phyloP scores from a whole-genome alignment of 2,888 invertebrate species.

The Drosophila phalerata region DNA sequence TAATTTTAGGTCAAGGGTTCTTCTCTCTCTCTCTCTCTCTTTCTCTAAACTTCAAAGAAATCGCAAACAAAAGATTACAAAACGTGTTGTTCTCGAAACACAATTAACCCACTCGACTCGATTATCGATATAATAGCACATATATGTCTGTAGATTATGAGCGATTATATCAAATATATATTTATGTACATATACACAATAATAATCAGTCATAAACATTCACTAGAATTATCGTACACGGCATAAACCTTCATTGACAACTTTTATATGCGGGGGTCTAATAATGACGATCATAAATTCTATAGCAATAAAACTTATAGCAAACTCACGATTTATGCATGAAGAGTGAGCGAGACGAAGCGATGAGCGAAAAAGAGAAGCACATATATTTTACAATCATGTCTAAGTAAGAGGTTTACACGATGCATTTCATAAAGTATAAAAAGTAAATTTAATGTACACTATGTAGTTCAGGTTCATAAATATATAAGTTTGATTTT shows the following conservation, averaged over 20 bases:
- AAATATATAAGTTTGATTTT: too few species aligned
- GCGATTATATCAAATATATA: slow-evolving; percentile 11
- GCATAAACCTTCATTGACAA: slow-evolving; percentile 9
- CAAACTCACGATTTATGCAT: slow-evolving; percentile 8
- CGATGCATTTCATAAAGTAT: not conserved
- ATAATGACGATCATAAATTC: slow-evolving; percentile 30
- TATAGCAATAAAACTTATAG: slow-evolving; percentile 21
- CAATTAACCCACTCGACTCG: slow-evolving; percentile 22
- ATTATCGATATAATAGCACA: not conserved
- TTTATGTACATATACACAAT: slow-evolving; percentile 7
- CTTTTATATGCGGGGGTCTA: slow-evolving; percentile 19
- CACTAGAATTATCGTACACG: slow-evolving; percentile 10
- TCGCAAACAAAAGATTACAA: slow-evolving; percentile 8
- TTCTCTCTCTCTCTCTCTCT: not conserved
- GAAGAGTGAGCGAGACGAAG: not conserved
- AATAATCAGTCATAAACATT: slow-evolving; percentile 17
- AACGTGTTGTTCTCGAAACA: slow-evolving; percentile 1
- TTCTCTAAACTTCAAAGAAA: not conserved
- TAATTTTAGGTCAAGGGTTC: slow-evolving; percentile 16
- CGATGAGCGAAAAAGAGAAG: not conserved
- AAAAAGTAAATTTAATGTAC: too few species aligned
- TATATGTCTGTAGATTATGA: slow-evolving; percentile 7
- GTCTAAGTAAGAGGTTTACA: not conserved
- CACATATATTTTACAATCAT: not conserved
- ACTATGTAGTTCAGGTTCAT: too few species aligned